phyloP scores from a whole-genome alignment of 2,888 invertebrate species.

The Odontothrips loti region DNA sequence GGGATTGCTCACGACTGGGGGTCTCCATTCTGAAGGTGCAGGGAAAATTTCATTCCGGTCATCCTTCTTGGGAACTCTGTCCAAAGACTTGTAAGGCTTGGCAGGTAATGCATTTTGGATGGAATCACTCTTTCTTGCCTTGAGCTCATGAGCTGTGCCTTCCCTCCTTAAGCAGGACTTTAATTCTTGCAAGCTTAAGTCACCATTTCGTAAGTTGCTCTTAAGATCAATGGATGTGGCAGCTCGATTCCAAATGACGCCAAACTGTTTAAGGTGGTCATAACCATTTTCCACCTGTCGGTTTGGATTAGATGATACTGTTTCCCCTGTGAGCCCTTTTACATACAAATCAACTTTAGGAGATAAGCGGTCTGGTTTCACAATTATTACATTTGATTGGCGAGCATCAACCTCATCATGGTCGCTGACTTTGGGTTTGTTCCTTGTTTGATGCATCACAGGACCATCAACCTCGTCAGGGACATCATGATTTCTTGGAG shows the following conservation, averaged over 20 bases:
- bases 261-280: not conserved
- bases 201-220: not conserved
- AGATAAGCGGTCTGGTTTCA: not conserved
- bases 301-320: not conserved
- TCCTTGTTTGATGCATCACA: not conserved
- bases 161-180: not conserved
- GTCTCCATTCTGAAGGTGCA: not conserved
- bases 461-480: conserved; percentile 9
- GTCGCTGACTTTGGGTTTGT: not conserved
- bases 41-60: not conserved
- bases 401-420: not conserved
- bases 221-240: not conserved
- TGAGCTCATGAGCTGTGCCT: conserved; percentile 1
- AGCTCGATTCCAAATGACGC: not conserved
- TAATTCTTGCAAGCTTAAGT: not conserved
- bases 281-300: not conserved
- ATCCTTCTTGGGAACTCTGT: conserved; percentile 15
- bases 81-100: not conserved
- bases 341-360: not conserved
- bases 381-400: not conserved
- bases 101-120: not conserved
- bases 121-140: not conserved
- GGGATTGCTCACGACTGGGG: not conserved
- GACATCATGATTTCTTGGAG: not conserved
- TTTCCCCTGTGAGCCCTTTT: not conserved